These are phyloP conservation scores for Takifugu flavidus DNA, from an alignment of 2,113 vertebrate species.

Conservation along the genomic window DNA sequence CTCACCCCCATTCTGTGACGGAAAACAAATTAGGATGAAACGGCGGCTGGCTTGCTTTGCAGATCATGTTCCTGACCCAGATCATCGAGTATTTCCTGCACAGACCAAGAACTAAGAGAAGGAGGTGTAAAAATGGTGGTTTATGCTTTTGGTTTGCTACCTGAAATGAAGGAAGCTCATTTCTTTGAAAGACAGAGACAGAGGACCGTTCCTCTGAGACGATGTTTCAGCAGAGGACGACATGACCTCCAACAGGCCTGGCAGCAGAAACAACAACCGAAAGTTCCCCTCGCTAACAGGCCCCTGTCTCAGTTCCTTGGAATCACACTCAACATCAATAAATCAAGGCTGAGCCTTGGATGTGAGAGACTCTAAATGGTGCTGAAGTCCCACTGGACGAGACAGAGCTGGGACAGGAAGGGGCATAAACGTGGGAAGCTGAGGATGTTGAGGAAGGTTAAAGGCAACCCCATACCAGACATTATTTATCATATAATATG, in stretches of 20 bases:
- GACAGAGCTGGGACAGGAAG: slow-evolving; percentile 27
- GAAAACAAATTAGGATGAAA: slow-evolving; percentile 8
- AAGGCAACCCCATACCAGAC: slow-evolving; percentile 10
- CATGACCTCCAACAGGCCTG: slow-evolving; percentile 39
- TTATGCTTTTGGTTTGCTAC: slow-evolving; percentile 5
- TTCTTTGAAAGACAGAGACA: slow-evolving; percentile 10
- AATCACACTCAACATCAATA: slow-evolving; percentile 56
- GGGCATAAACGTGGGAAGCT: slow-evolving; percentile 31
- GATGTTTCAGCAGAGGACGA: slow-evolving; percentile 11
- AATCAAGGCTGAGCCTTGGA: slow-evolving; percentile 39
- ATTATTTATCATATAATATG: not conserved
- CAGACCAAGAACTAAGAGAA: not conserved
- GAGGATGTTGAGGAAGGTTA: slow-evolving; percentile 37
- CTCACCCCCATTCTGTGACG: not conserved
- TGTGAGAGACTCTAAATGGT: slow-evolving; percentile 40
- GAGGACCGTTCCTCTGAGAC: not conserved
- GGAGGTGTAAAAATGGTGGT: slow-evolving; percentile 9
- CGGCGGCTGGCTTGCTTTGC: slow-evolving; percentile 6
- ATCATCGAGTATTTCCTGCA: slow-evolving; percentile 8
- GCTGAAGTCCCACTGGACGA: slow-evolving; percentile 33
- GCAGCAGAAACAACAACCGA: slow-evolving; percentile 28
- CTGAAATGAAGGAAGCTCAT: slow-evolving; percentile 1
- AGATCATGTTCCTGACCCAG: slow-evolving; percentile 26
- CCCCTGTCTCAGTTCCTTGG: slow-evolving; percentile 46
- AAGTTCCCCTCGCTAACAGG: slow-evolving; percentile 42